These are phyloP conservation scores for Calycopis cecrops DNA, from an alignment of 1,140 invertebrate species.

Conservation along the genomic window DNA sequence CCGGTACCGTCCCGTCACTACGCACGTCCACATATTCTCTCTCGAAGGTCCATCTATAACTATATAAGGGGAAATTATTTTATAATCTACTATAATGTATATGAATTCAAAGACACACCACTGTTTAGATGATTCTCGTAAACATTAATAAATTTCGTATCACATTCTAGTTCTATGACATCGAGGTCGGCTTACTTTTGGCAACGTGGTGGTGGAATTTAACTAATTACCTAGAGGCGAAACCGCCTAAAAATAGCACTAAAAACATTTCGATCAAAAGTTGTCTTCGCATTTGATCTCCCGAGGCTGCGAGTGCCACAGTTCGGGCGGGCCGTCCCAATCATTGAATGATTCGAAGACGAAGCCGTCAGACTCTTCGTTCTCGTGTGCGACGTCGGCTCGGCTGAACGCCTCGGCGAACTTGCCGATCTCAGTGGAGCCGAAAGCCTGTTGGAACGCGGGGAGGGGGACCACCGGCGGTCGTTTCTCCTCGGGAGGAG, in stretches of 20 bases:
- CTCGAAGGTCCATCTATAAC: constrained; percentile 57
- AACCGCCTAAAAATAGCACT: constrained; percentile 48
- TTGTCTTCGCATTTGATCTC: constrained; percentile 69
- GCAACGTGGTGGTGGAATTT: constrained; percentile 69
- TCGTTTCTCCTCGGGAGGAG: constrained; percentile 45
- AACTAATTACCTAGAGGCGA: constrained; percentile 64
- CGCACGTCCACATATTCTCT: constrained; percentile 36
- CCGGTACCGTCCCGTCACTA: constrained; percentile 42
- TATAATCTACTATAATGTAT: constrained; percentile 52
- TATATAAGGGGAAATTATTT: constrained; percentile 62
- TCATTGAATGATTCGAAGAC: constrained; percentile 57
- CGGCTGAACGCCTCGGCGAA: constrained; percentile 78
- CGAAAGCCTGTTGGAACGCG: constrained; percentile 86
- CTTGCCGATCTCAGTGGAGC: constrained; percentile 84
- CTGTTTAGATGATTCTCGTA: constrained; percentile 55
- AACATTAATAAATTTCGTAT: constrained; percentile 59
- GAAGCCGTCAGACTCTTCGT: constrained; percentile 53
- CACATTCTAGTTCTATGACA: constrained; percentile 64
- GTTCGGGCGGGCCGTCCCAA: constrained; percentile 54
- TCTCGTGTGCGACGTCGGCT: constrained; percentile 50
- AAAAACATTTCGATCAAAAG: constrained; percentile 42
- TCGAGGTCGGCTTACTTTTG: constrained; percentile 54
- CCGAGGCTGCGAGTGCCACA: constrained; percentile 47
- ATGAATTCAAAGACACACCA: constrained; percentile 66
- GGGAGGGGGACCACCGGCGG: constrained; percentile 76